Conservation (phyloP, 2,113 vertebrate genomes). For the Halcyon senegalensis region DNA sequence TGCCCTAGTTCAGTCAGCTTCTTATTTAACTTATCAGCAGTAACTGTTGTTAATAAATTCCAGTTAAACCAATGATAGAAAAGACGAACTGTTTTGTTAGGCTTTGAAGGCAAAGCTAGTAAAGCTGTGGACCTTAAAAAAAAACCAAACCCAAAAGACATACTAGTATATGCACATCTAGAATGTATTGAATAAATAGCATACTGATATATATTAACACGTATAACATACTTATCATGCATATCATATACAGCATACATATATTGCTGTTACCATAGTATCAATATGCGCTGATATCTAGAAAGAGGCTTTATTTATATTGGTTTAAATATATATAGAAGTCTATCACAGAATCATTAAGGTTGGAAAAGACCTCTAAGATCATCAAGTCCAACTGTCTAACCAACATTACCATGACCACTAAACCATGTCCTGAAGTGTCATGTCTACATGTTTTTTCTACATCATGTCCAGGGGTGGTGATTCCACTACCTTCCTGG, state of each 20-base stretch:
- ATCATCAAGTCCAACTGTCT: no score
- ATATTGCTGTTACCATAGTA: neutral
- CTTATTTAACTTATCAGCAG: conserved; percentile 6
- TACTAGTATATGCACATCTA: neutral
- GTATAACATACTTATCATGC: no score
- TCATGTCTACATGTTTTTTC: no score
- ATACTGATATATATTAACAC: neutral
- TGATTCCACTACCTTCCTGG: no score
- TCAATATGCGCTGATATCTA: neutral
- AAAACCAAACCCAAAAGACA: neutral
- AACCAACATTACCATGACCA: no score
- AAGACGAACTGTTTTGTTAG: neutral
- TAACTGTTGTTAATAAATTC: neutral
- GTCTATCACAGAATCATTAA: neutral
- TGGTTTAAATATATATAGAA: neutral
- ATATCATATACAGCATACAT: neutral
- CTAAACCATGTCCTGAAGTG: no score
- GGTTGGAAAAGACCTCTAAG: no score
- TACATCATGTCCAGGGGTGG: no score
- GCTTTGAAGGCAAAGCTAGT: neutral
- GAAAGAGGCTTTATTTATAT: neutral
- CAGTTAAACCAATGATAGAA: neutral
- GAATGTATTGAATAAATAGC: neutral
- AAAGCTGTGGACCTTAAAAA: neutral
- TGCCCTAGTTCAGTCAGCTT: conserved; percentile 22